These are phyloP conservation scores for Larimichthys crocea DNA, from an alignment of 2,113 vertebrate genomes.

Conservation along the genomic window DNA sequence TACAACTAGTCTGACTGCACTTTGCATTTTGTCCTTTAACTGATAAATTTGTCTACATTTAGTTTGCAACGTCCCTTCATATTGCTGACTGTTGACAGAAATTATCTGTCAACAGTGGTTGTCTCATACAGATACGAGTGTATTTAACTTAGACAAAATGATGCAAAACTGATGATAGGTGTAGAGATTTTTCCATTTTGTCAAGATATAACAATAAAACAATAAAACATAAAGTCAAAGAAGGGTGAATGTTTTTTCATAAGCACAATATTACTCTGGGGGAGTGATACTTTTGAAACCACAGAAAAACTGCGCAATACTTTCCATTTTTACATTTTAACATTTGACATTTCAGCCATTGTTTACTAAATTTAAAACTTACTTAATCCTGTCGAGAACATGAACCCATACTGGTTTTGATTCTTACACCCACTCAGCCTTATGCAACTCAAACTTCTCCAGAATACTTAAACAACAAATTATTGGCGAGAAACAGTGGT, in stretches of 20 bases:
- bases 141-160: not conserved
- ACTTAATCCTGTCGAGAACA: not conserved
- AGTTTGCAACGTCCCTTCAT: not conserved
- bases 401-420: not conserved
- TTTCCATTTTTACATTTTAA: not conserved
- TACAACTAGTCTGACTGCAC: not conserved
- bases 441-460: not conserved
- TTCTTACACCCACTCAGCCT: not conserved
- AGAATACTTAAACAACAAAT: constrained; percentile 11
- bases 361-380: not conserved
- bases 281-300: not conserved
- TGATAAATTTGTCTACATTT: not conserved
- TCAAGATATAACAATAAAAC: not conserved
- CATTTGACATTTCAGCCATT: not conserved
- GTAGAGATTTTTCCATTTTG: not conserved
- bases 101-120: not conserved
- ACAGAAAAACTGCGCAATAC: not conserved
- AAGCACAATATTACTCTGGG: not conserved
- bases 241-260: not conserved
- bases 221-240: not conserved
- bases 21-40: not conserved
- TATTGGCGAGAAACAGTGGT: constrained; percentile 23
- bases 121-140: not conserved
- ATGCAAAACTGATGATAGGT: not conserved
- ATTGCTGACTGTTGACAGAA: not conserved